Evolutionary conservation across 2,797 vertebrate species (phyloP), one percentile per base, ranked within the genome.

Genomic region (Chloroceryle amazona): DNA sequence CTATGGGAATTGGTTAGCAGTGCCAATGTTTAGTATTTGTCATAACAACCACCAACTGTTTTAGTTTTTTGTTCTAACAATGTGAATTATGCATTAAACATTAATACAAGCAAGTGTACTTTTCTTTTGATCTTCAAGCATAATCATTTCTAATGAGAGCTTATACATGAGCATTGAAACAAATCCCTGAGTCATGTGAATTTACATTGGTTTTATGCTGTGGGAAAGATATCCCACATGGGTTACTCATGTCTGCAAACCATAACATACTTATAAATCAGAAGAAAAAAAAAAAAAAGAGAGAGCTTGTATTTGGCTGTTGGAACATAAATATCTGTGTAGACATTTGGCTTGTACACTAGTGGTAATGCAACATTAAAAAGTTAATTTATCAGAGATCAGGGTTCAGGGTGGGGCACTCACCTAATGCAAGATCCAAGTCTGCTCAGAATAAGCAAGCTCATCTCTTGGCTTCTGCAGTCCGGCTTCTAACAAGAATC

Each of bases 111-210:
- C 23, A 8, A 96, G 84, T 94, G 68, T 95, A 90, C 89, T 94
- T 94, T 91, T 94, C 92, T 95, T 96, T 97, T 95, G 78, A 96
- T 97, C 91, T 94, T 94, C 73, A 91, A 86, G 90, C 74, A 55
- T 96, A 96, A 95, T 94, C 76, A 96, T 95, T 96, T 96, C 92
- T 93, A 97, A 94, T 96, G 88, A 96, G 94, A 95, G 93, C 94
- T 97, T 96, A 96, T 94, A 94, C 67, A 72, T 86, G 72, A 94
- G 91, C 94, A 96, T 62, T 93, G 96, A 93, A 97, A 96, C 86
- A 95, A 96, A 93, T 95, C 92, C 95, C 89, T 96, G 95, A 96
- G 92, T 97, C 95, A 96, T 92, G 94, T 85, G 85, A 93, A 97
- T 96, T 96, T 97, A 91, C 90, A 84, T 95, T 95, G 86, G 95